Conservation (phyloP, 2,888 invertebrate species). For the Cerastis rubricosa region DNA sequence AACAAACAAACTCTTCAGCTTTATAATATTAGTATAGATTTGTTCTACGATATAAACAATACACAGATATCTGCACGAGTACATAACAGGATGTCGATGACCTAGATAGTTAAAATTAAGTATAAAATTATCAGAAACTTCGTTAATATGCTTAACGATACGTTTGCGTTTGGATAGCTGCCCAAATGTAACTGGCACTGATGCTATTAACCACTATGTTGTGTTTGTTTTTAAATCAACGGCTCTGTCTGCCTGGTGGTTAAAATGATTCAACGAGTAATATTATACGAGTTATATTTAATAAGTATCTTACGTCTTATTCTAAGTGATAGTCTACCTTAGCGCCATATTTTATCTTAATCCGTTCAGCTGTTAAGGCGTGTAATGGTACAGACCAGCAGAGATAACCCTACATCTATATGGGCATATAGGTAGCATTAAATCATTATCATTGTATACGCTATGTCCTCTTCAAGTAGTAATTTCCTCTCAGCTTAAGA, state of each 20-base stretch:
- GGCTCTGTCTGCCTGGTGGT: too few relatives aligned
- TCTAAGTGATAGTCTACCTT: not conserved
- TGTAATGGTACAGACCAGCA: not conserved
- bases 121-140: slow-evolving; percentile 26
- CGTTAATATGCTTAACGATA: slow-evolving; percentile 38
- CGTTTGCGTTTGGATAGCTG: slow-evolving; percentile 48
- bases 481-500: slow-evolving; percentile 45
- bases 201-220: slow-evolving; percentile 31
- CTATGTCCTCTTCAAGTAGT: slow-evolving; percentile 32
- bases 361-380: not conserved
- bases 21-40: too few relatives aligned
- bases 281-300: too few relatives aligned
- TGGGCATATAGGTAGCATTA: not conserved
- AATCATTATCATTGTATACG: slow-evolving; percentile 1
- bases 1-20: too few relatives aligned
- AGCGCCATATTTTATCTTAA: not conserved
- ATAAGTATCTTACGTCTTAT: too few relatives aligned
- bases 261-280: too few relatives aligned
- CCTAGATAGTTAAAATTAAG: slow-evolving; percentile 21
- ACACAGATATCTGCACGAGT: not conserved
- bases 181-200: slow-evolving; percentile 52
- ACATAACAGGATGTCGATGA: not conserved
- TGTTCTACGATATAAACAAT: not conserved
- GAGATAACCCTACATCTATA: not conserved
- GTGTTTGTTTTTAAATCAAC: not conserved